These are phyloP conservation scores for Bilobella aurantiaca DNA, from an alignment of 1,140 invertebrate genomes.

Conservation along the genomic window DNA sequence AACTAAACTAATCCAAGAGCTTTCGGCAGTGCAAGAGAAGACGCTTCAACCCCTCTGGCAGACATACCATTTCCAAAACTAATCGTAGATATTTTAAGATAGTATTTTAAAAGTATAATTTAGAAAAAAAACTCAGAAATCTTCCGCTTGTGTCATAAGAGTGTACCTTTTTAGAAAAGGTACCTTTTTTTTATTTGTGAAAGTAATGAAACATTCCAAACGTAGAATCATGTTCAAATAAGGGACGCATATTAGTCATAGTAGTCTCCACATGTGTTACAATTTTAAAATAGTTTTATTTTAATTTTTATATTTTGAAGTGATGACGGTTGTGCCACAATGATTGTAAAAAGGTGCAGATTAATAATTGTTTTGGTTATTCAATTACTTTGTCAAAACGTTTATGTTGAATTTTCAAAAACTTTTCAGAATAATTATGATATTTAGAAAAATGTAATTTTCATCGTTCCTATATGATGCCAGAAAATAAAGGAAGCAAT, in stretches of 20 bases:
- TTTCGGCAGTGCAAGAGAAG: not conserved
- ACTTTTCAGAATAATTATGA: too few relatives aligned
- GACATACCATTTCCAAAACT: not conserved
- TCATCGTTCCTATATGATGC: too few relatives aligned
- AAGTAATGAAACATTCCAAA: not conserved
- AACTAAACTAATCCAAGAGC: not conserved
- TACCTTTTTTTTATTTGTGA: not conserved
- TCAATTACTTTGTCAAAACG: too few relatives aligned
- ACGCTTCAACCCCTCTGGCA: too few relatives aligned
- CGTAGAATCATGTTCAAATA: not conserved
- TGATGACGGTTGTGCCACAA: slow-evolving; percentile 4
- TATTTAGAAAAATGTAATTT: too few relatives aligned
- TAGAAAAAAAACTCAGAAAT: not conserved
- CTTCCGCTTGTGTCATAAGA: not conserved
- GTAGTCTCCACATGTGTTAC: not conserved
- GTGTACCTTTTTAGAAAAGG: not conserved
- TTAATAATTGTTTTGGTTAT: not conserved
- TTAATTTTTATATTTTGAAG: not conserved
- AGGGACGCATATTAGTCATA: not conserved
- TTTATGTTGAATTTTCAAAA: too few relatives aligned
- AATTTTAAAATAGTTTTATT: not conserved
- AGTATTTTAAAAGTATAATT: not conserved
- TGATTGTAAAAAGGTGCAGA: not conserved
- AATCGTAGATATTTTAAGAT: not conserved
- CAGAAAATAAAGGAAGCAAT: too few relatives aligned